Base-by-base conservation (phyloP, 2,797 vertebrate genomes). In the Hafferia zeledoni region DNA sequence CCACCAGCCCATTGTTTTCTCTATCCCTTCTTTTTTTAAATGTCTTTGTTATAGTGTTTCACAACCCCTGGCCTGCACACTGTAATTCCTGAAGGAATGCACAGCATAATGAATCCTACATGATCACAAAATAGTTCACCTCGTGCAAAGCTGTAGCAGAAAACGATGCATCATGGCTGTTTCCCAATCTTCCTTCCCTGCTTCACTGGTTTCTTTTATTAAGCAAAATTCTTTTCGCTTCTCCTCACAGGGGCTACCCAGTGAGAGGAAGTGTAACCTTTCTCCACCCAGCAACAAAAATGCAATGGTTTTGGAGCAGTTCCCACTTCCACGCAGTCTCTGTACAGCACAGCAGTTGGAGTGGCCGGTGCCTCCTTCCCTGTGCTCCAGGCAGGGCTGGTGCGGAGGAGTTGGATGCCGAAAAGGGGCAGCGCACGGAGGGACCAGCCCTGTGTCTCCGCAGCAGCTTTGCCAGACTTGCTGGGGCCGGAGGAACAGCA, bases 51-150 rank as follows among this genome's bases (percentile, higher is more conserved):
- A 53, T 1, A 76, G 63, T 46, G 24, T 91, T 94, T 90, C 87
- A 61, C 80, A 87, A 15, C 22, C 50, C 72, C 11, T 1, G 22
- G 82, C 86, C 64, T 69, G 63, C 52, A 76, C 17, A 20, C 19
- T 12, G 64, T 35, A 70, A 83, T 59, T 89, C 89, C 95, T 92
- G 80, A 61, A 91, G 91, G 91, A 81, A 91, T 13, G 67, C 72
- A 28, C 39, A 37, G 25, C 67, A 59, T 76, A 81, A 93, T 25
- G 76, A 90, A 67, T 63, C 49, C 69, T 55, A 86, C 24, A 24
- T 43, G 41, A 49, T 81, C 84, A 31, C 77, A 13, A 27, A 53
- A 69, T 4, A 74, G 39, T 50, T 86, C 60, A 20, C 46, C 41
- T 86, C 7, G 5, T 43, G 64, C 47, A 57, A 67, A 83, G 67